A percentile compares a stretch with the other conserved stretches of the same genome.
phyloP scores from a whole-genome alignment of 2,797 vertebrate species.

The Sebastes taczanowskii region DNA sequence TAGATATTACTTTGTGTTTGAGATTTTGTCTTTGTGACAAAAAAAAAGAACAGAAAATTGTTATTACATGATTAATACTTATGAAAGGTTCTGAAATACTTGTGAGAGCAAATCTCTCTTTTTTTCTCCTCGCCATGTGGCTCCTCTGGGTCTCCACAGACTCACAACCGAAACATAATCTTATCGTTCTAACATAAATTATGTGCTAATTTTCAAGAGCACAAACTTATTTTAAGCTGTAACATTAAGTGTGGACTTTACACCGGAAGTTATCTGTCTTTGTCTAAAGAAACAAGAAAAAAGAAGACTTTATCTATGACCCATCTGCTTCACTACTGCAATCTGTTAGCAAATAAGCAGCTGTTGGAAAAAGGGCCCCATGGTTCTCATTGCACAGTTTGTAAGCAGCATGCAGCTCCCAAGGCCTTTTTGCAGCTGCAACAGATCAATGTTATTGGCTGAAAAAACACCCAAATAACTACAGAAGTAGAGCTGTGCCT shows the following conservation, averaged over 20 bases:
- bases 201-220: slow-evolving; percentile 4
- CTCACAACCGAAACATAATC: neutral
- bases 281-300: slow-evolving; percentile 12
- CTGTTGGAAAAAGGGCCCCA: slow-evolving; percentile 67
- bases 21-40: neutral
- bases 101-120: neutral
- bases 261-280: slow-evolving; percentile 37
- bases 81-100: neutral
- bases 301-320: slow-evolving; percentile 60
- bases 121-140: neutral
- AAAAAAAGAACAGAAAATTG: no score
- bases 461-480: slow-evolving; percentile 50
- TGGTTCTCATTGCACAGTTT: slow-evolving; percentile 68
- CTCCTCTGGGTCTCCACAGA: neutral
- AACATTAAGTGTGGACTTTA: slow-evolving; percentile 5
- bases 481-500: slow-evolving; percentile 25
- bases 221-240: slow-evolving; percentile 14
- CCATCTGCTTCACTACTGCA: slow-evolving; percentile 68
- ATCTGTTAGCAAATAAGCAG: slow-evolving; percentile 75
- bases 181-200: slow-evolving; percentile 1
- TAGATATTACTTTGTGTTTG: neutral
- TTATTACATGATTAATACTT: no score
- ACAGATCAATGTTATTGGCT: slow-evolving; percentile 68
- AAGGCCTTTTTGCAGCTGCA: slow-evolving; percentile 64
- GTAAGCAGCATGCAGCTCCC: slow-evolving; percentile 59